Evolutionary conservation across 2,797 vertebrate species (phyloP).

Genomic region (Halcyon smyrnensis): DNA sequence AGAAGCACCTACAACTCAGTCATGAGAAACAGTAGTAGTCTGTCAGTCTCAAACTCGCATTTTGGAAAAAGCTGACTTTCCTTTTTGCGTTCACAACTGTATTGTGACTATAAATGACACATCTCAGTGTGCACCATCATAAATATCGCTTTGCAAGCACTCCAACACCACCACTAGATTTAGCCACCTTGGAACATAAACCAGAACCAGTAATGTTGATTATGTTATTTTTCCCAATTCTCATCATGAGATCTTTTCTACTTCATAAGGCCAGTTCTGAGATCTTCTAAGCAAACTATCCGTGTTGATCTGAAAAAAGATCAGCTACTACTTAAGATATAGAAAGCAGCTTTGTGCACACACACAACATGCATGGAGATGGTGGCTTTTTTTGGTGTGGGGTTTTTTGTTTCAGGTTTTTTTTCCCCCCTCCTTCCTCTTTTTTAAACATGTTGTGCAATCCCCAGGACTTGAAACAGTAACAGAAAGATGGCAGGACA

Average conservation of each 20-base stretch:
- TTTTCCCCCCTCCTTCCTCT: neutral
- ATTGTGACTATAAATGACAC: neutral
- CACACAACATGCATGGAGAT: fast-evolving
- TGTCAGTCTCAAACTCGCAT: neutral
- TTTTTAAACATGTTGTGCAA: no score
- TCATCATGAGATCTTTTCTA: neutral
- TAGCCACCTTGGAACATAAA: neutral
- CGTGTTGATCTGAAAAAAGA: fast-evolving
- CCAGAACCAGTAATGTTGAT: neutral
- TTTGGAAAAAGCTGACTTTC: neutral
- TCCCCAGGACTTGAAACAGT: neutral
- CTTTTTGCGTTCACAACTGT: neutral
- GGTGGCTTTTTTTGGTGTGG: neutral
- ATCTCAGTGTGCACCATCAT: neutral
- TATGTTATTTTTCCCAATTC: neutral
- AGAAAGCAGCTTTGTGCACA: neutral
- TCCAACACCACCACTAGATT: neutral
- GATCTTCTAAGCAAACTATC: neutral
- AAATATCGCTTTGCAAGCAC: neutral
- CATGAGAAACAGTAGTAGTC: neutral
- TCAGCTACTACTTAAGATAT: neutral
- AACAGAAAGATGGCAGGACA: constrained; percentile 8
- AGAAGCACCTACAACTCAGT: neutral
- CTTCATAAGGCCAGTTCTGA: neutral
- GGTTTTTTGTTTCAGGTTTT: no score